These are phyloP conservation scores for Amitus sp. DNA, from an alignment of 2,888 invertebrate genomes.

Conservation along the genomic window DNA sequence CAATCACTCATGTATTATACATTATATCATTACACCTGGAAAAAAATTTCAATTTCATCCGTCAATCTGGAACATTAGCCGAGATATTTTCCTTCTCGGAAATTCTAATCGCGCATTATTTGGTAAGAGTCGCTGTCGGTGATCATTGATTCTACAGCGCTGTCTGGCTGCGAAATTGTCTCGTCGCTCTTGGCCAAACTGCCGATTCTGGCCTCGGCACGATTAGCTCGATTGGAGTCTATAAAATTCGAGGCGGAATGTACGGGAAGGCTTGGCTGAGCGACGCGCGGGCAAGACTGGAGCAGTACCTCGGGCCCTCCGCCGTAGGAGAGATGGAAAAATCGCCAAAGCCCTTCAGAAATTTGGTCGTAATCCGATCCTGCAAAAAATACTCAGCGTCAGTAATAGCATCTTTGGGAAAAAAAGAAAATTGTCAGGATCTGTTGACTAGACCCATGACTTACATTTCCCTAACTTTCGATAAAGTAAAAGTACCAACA, in stretches of 20 bases:
- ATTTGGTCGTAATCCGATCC: constrained; percentile 80
- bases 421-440: no score
- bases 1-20: constrained; percentile 16
- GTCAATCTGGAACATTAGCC: constrained; percentile 8
- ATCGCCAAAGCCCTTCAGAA: constrained; percentile 87
- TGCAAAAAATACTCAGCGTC: no score
- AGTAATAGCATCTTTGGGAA: no score
- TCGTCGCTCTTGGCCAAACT: constrained; percentile 55
- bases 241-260: constrained; percentile 61
- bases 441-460: no score
- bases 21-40: constrained; percentile 21
- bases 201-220: constrained; percentile 48
- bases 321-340: constrained; percentile 86
- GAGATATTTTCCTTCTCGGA: constrained; percentile 5
- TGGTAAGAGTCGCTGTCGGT: constrained; percentile 55
- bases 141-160: constrained; percentile 54
- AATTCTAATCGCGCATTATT: constrained; percentile 47
- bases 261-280: constrained; percentile 58
- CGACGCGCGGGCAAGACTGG: constrained; percentile 58
- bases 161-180: constrained; percentile 57
- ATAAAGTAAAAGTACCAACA: no score
- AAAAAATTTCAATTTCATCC: constrained; percentile 19
- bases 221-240: constrained; percentile 54
- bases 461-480: no score
- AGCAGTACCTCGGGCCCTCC: constrained; percentile 86